A percentile compares a stretch with the other conserved stretches of the same genome.
phyloP scores from a whole-genome alignment of 2,113 vertebrate genomes.

The Athene cunicularia region DNA sequence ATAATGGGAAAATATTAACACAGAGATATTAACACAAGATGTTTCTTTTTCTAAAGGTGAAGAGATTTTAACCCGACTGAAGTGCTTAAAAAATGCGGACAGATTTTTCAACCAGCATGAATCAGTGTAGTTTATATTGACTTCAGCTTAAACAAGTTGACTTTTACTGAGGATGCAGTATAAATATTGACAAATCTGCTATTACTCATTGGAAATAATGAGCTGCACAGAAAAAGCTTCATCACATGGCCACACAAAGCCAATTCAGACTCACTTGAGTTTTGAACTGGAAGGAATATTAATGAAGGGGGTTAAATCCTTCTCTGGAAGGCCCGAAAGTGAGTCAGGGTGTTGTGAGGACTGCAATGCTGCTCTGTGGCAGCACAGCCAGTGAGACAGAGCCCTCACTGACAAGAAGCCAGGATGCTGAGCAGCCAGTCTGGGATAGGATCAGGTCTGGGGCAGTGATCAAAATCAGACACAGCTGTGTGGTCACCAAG shows the following conservation, averaged over 20 bases:
- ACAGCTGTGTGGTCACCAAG: accelerated
- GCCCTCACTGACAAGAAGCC: accelerated
- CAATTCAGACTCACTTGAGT: neutral
- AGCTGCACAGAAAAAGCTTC: neutral
- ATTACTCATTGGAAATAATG: neutral
- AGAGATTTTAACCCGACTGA: neutral
- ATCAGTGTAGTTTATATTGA: neutral
- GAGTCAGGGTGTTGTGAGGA: accelerated
- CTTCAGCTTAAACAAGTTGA: neutral
- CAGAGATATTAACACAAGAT: neutral
- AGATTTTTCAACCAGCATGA: neutral
- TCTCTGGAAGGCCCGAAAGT: neutral
- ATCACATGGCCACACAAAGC: neutral
- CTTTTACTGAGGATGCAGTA: neutral
- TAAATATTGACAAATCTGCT: constrained; percentile 26
- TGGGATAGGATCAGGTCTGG: neutral
- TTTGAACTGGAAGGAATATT: neutral
- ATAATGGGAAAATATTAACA: neutral
- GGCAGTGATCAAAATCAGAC: neutral
- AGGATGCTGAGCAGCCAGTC: neutral
- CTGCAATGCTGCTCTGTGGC: neutral
- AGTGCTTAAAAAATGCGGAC: neutral
- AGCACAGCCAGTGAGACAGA: neutral
- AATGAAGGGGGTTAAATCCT: neutral
- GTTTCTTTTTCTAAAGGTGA: neutral